Conservation (phyloP, 2,888 invertebrate genomes). For the Lasioglossum figueresi region DNA sequence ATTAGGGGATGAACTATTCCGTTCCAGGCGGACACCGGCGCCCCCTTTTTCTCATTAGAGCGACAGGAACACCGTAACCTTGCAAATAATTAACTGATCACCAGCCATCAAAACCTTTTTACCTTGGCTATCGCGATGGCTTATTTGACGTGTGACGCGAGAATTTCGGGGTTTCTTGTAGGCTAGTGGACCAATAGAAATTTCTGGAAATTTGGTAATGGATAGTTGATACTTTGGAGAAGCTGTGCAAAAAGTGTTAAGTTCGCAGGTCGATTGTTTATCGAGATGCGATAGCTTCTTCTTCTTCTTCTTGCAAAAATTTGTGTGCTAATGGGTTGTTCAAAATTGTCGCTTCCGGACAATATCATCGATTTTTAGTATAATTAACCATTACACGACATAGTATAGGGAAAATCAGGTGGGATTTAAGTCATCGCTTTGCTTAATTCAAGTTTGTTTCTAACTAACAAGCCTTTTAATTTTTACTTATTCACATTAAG, state of each 20-base stretch:
- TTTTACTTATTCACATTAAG: too few relatives aligned
- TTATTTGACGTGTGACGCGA: background rate
- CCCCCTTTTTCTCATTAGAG: background rate
- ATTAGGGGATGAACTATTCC: constrained; percentile 7
- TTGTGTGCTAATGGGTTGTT: background rate
- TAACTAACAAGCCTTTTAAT: background rate
- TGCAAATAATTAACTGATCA: background rate
- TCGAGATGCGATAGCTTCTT: background rate
- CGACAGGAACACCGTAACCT: background rate
- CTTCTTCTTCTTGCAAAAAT: background rate
- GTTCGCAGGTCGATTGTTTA: background rate
- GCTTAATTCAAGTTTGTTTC: background rate
- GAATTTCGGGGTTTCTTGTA: background rate
- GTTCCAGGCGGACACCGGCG: background rate
- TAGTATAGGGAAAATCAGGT: background rate
- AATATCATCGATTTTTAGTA: background rate
- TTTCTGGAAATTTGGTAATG: background rate
- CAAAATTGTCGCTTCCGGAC: background rate
- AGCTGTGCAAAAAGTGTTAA: background rate
- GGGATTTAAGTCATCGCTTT: background rate
- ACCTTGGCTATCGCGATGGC: background rate
- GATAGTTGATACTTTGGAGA: background rate
- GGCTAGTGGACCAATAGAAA: background rate
- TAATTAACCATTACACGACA: background rate
- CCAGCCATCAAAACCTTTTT: background rate